phyloP scores from a whole-genome alignment of 53 echinoderm and acorn worm species.

The Crossaster papposus region DNA sequence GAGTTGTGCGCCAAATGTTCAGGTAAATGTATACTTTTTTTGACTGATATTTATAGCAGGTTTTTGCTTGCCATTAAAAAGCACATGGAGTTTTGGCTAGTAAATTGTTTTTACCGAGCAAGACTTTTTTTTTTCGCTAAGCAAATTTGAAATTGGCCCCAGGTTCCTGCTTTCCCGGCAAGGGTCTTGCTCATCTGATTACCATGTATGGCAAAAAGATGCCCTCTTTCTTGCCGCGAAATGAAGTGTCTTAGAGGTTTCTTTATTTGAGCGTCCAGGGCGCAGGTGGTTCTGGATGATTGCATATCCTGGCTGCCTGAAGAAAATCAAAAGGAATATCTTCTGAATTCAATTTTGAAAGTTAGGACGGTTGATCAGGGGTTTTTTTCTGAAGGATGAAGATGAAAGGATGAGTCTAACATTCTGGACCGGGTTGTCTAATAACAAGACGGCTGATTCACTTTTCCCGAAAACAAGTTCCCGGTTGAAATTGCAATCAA shows the following conservation, averaged over 20 bases:
- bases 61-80: background rate
- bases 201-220: constrained; percentile 4
- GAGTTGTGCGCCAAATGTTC: too few relatives aligned
- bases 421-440: background rate
- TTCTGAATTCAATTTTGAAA: background rate
- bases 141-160: too few relatives aligned
- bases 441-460: too few relatives aligned
- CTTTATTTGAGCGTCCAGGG: background rate
- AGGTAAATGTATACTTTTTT: too few relatives aligned
- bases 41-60: too few relatives aligned
- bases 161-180: too few relatives aligned
- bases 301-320: background rate
- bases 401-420: too few relatives aligned
- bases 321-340: background rate
- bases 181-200: constrained; percentile 14
- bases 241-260: background rate
- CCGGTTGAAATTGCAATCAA: too few relatives aligned
- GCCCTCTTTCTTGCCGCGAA: constrained; percentile 8
- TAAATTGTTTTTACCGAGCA: too few relatives aligned
- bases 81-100: too few relatives aligned
- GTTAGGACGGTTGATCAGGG: background rate
- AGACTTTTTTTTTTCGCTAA: too few relatives aligned
- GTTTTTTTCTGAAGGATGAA: background rate
- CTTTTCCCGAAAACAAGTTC: too few relatives aligned
- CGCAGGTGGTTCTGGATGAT: constrained; percentile 31